These are phyloP conservation scores for Drosophila anomalata DNA, from an alignment of 2,888 invertebrate species.

Conservation along the genomic window DNA sequence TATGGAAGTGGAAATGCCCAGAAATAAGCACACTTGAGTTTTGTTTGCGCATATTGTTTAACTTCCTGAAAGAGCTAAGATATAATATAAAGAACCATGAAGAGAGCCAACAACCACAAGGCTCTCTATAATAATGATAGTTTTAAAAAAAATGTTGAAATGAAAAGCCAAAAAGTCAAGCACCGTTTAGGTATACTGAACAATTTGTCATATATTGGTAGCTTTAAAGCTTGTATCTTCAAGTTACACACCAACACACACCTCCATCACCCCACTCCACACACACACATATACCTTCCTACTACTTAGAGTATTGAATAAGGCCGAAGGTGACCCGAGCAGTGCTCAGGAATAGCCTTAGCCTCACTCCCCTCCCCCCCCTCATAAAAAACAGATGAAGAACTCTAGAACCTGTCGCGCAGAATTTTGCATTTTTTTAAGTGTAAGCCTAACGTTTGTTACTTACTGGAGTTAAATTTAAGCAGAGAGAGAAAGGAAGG, in stretches of 20 bases:
- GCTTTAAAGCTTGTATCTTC: constrained; percentile 77
- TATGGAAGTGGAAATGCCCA: constrained; percentile 32
- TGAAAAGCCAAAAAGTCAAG: constrained; percentile 78
- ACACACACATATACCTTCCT: constrained; percentile 41
- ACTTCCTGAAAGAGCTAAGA: constrained; percentile 58
- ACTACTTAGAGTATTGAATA: constrained; percentile 74
- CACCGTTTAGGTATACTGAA: constrained; percentile 76
- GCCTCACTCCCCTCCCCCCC: constrained; percentile 21
- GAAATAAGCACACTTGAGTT: constrained; percentile 39
- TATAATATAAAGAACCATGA: constrained; percentile 13
- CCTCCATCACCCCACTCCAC: constrained; percentile 12
- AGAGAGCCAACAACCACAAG: constrained; percentile 30
- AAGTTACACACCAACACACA: constrained; percentile 62
- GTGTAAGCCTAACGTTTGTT: constrained; percentile 72
- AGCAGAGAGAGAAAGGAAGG: constrained; percentile 7
- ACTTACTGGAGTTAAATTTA: constrained; percentile 63
- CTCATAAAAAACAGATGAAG: constrained; percentile 22
- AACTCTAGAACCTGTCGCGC: constrained; percentile 62
- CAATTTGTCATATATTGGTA: constrained; percentile 76
- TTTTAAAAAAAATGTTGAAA: constrained; percentile 44
- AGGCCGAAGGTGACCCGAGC: constrained; percentile 55
- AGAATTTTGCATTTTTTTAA: constrained; percentile 83
- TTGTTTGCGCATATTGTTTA: constrained; percentile 54
- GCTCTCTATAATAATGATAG: constrained; percentile 59
- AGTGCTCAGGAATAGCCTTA: constrained; percentile 55